phyloP scores from a whole-genome alignment of 2,888 invertebrate species.

The Calliopum simillimum region DNA sequence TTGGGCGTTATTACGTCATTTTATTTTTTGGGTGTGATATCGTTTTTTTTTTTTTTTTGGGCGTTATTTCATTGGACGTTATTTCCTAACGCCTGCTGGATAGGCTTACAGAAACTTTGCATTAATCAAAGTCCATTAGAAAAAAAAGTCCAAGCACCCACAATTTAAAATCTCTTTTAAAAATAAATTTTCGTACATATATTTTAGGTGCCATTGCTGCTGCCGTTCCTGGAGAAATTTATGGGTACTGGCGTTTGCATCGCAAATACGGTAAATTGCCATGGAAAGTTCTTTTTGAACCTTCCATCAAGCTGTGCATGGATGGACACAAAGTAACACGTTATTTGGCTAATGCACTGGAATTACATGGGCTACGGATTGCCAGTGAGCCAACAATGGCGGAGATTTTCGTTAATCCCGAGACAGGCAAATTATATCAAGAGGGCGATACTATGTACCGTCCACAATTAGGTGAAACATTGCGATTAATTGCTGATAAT shows the following conservation, averaged over 20 bases:
- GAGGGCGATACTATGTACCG: slow-evolving; percentile 76
- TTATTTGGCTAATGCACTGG: slow-evolving; percentile 74
- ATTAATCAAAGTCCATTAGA: no score
- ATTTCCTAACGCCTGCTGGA: no score
- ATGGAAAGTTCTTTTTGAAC: slow-evolving; percentile 83
- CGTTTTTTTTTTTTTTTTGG: no score
- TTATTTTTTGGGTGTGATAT: no score
- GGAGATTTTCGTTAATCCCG: slow-evolving; percentile 75
- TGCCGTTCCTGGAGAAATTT: slow-evolving; percentile 91
- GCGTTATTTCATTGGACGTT: no score
- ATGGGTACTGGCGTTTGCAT: slow-evolving; percentile 84
- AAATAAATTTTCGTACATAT: no score
- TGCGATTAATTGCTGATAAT: slow-evolving; percentile 75
- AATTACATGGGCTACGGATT: slow-evolving; percentile 69
- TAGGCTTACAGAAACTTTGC: no score
- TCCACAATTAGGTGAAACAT: slow-evolving; percentile 76
- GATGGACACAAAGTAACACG: slow-evolving; percentile 77
- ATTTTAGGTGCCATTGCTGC: slow-evolving; percentile 69
- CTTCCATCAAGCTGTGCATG: slow-evolving; percentile 84
- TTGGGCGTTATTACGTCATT: no score
- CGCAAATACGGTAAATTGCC: slow-evolving; percentile 78
- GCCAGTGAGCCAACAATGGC: slow-evolving; percentile 71
- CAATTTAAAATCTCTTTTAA: no score
- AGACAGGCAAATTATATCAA: slow-evolving; percentile 60
- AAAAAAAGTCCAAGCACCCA: no score